Percentiles rank a stretch among this genome's conserved stretches.
Conservation (phyloP, 2,888 invertebrate species). For the Spodoptera littoralis region DNA sequence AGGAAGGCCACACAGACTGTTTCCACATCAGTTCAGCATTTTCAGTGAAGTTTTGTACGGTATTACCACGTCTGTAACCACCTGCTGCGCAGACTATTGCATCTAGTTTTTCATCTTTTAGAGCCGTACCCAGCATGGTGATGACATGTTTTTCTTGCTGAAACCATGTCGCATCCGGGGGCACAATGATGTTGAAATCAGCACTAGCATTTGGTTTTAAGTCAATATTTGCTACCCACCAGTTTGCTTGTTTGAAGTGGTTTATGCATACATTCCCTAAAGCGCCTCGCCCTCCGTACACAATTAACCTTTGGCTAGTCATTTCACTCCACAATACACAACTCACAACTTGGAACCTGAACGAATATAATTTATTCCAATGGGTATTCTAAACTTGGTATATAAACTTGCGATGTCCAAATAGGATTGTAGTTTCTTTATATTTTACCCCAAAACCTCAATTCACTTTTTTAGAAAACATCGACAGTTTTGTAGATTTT, state of each 20-base stretch:
- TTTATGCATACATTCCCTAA: slow-evolving; percentile 96
- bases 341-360: too few species aligned
- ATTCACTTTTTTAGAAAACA: too few species aligned
- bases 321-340: slow-evolving; percentile 60
- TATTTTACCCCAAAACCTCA: too few species aligned
- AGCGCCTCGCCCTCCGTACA: slow-evolving; percentile 99
- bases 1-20: slow-evolving; percentile 98
- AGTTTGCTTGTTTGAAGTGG: slow-evolving; percentile 96
- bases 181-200: slow-evolving; percentile 96
- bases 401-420: too few species aligned
- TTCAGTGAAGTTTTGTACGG: slow-evolving; percentile 95
- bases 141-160: slow-evolving; percentile 93
- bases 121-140: slow-evolving; percentile 89
- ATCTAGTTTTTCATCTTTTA: slow-evolving; percentile 95
- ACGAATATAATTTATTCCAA: too few species aligned
- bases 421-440: too few species aligned
- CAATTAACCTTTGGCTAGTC: slow-evolving; percentile 92
- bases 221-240: slow-evolving; percentile 97
- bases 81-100: slow-evolving; percentile 99
- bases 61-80: slow-evolving; percentile 99
- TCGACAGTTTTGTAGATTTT: too few species aligned
- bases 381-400: too few species aligned
- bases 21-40: slow-evolving; percentile 98
- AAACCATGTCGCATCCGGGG: slow-evolving; percentile 92
- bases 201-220: slow-evolving; percentile 94